These are phyloP conservation scores for Amphimallon solstitiale DNA, from an alignment of 2,888 invertebrate genomes.

Conservation along the genomic window DNA sequence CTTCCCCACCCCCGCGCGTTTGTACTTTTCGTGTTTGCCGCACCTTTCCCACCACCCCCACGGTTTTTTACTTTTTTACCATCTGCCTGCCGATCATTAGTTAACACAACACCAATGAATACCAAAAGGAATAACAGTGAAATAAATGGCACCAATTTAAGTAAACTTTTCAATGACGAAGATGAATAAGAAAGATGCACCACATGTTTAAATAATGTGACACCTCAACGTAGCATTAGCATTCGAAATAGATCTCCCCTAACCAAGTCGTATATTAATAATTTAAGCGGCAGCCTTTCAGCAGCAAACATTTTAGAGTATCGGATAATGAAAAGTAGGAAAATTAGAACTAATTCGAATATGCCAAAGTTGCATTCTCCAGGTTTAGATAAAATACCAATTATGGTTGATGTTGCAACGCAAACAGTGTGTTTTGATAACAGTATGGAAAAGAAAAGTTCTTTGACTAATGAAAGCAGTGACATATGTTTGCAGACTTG, in stretches of 20 bases:
- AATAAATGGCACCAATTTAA: conserved; percentile 2
- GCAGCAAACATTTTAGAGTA: neutral
- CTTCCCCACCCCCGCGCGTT: no score
- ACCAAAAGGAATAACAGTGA: neutral
- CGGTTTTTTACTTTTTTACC: no score
- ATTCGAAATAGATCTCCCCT: no score
- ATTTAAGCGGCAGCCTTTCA: conserved; percentile 5
- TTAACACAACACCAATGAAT: neutral
- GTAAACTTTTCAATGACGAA: conserved; percentile 1
- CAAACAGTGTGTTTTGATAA: conserved; percentile 37
- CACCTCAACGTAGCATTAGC: conserved; percentile 18
- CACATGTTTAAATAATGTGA: conserved; percentile 23
- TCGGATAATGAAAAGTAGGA: neutral
- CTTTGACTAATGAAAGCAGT: neutral
- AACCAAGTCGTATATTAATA: conserved; percentile 22
- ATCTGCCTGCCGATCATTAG: no score
- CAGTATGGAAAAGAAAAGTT: neutral
- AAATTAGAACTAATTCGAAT: conserved; percentile 46
- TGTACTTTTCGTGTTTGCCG: no score
- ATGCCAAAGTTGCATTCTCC: conserved; percentile 50
- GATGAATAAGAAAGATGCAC: neutral
- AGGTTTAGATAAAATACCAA: conserved; percentile 46
- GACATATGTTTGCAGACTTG: conserved; percentile 26
- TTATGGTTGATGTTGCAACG: conserved; percentile 42
- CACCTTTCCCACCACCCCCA: no score